Evolutionary conservation across 2,888 invertebrate species (phyloP), one percentile per base, ranked within the genome.

Genomic region (Ligdia adustata): DNA sequence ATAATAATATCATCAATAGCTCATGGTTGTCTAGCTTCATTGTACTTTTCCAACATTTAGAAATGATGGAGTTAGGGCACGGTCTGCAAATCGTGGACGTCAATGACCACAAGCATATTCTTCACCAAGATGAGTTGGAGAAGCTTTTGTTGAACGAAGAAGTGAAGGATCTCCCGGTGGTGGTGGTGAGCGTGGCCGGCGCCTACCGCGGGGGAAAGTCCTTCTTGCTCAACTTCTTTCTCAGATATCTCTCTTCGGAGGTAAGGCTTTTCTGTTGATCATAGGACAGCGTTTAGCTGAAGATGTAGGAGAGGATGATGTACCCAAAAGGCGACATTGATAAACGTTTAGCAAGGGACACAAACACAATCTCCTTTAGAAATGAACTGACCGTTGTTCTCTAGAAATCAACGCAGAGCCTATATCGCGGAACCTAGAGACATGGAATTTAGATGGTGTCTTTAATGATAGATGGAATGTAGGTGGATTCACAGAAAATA

Each of bases 191-290:
- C 57, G 60, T 69, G 37, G 66, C 60, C 4, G 68, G 66, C 16
- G 60, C 64, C n/a, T 67, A 32, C 48, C 66, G 68, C 24, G 56
- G 63, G 9, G 68, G 68, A 12, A 69, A 67, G 39, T 69, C 67
- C 6, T 69, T 69, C 48, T 48, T 69, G 38, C 60, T 69, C 5
- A 60, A 60, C 52, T 66, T 57, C 57, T 56, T 66, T 28, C 52
- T 69, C 13, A 60, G 63, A 56, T 67, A 66, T 41, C 54, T 69
- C 20, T 37, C 41, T n/a, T 37, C 63, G 0, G 26, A 60, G 42
- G 68, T 66, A 28, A 58, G 61, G 7, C 0, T 22, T 7, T 22
- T 22, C 4, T 4, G n/a, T n/a, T n/a, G n/a, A n/a, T n/a, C n/a
- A n/a, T n/a, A n/a, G n/a, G n/a, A n/a, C n/a, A n/a, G n/a, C n/a